These are phyloP conservation scores for Ibidorhyncha struthersii DNA, from an alignment of 2,113 vertebrate species.

Conservation along the genomic window DNA sequence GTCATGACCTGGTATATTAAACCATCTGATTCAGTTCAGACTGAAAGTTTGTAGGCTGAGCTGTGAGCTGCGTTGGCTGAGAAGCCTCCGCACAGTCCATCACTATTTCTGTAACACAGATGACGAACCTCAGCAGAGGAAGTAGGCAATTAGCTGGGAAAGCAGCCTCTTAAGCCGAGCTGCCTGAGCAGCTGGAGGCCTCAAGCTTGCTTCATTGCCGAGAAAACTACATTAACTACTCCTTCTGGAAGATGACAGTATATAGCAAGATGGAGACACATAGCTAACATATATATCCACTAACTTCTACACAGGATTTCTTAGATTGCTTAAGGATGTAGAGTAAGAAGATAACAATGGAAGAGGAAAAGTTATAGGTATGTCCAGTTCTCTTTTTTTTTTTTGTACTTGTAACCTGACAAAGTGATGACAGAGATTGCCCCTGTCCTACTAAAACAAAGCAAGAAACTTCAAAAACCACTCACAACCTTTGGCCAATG, in stretches of 20 bases:
- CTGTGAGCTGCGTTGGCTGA: neutral
- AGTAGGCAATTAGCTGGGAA: constrained; percentile 58
- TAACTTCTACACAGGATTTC: neutral
- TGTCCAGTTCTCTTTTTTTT: neutral
- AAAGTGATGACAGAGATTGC: neutral
- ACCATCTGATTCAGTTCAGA: constrained; percentile 30
- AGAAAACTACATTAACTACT: neutral
- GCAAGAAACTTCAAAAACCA: neutral
- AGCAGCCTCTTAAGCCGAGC: constrained; percentile 11
- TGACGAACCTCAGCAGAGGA: constrained; percentile 60
- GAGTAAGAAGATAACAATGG: neutral
- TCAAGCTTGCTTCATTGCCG: neutral
- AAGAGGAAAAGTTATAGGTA: neutral
- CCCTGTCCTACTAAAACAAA: neutral
- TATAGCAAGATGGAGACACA: neutral
- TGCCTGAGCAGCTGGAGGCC: constrained; percentile 62
- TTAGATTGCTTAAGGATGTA: neutral
- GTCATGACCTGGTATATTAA: neutral
- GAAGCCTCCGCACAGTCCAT: neutral
- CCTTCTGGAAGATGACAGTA: neutral
- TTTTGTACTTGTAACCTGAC: neutral
- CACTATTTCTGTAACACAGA: constrained; percentile 13
- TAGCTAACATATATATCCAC: neutral
- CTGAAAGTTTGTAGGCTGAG: neutral
- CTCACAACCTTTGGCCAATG: neutral